Conservation (phyloP, 2,797 vertebrate genomes). For the Craterocephalus amniculus region DNA sequence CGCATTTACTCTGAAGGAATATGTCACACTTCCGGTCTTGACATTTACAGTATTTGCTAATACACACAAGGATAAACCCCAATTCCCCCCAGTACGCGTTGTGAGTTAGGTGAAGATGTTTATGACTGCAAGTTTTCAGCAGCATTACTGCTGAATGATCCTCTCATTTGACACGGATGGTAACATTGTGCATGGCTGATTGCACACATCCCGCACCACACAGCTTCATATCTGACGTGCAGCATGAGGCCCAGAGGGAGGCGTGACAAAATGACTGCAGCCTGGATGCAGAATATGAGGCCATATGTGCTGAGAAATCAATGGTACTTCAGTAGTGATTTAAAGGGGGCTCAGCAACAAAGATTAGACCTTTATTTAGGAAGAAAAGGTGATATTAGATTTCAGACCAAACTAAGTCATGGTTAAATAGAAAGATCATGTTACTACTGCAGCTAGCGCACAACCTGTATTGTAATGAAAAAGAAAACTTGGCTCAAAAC, state of each 20-base stretch:
- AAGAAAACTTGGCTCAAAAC: not conserved
- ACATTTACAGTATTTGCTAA: not conserved
- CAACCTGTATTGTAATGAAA: not conserved
- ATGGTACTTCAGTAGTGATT: not conserved
- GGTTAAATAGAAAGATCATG: not conserved
- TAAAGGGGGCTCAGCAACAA: not conserved
- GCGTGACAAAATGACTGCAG: constrained; percentile 33
- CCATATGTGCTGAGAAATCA: not conserved
- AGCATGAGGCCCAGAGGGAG: constrained; percentile 25
- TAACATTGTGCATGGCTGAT: constrained; percentile 56
- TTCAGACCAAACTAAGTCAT: not conserved
- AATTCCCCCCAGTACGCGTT: not conserved
- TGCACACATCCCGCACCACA: constrained; percentile 59
- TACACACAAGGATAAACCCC: too few species aligned
- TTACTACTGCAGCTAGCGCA: not conserved
- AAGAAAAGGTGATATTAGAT: not conserved
- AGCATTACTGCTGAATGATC: constrained; percentile 18
- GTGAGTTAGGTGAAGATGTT: not conserved
- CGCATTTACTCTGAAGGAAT: constrained; percentile 45
- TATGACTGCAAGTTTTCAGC: constrained; percentile 3
- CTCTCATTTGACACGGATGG: constrained; percentile 38
- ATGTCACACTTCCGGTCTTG: constrained; percentile 18
- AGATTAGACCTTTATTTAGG: not conserved
- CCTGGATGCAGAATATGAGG: constrained; percentile 1
- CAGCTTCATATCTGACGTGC: constrained; percentile 49